Evolutionary conservation across 1,140 invertebrate species (phyloP), one percentile per base, ranked within the genome.

Genomic region (Glomeris maerens): DNA sequence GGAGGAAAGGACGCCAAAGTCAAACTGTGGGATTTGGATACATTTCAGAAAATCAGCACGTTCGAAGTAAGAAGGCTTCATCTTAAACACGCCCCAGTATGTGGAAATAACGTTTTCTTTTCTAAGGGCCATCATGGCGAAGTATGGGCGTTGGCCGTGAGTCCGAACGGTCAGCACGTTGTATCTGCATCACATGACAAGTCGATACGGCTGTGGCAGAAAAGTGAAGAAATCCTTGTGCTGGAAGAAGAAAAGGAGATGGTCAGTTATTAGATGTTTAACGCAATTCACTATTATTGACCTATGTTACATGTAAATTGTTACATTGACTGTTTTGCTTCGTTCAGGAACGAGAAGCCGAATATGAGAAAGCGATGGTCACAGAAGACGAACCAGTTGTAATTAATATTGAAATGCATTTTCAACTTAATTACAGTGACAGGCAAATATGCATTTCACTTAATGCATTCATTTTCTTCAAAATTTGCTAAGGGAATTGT

Each of bases 1-100:
- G 81, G 79, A 50, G 85, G 89, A 0, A 94, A 90, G 69, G 94
- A 98, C 70, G 87, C 87, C 1, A 83, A 81, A 62, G 70, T 97
- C 0, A 96, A 95, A 67, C 81, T 97, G 66, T 99, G 95, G 93
- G 94, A 99, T 72, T 91, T 78, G 1, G 93, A 97, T 64, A 84
- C 74, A 45, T 97, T 87, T 64, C 77, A 91, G 58, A 86, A 89
- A 68, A 90, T 96, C 49, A 70, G 83, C 5, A 93, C 89, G 0
- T 66, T 97, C n/a, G 75, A 85, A 66, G 86, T 87, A 73, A 47
- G 36, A 31, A 45, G 7, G 23, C n/a, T 50, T 25, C 27, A 3
- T 47, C 21, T 27, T 27, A 10, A 3, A 5, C 4, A n/a, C 29
- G 7, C 5, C 5, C 29, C n/a, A 31, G 5, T 27, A 5, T 46